Base-by-base conservation (phyloP, 2,113 vertebrate species). In the Raja brachyura region DNA sequence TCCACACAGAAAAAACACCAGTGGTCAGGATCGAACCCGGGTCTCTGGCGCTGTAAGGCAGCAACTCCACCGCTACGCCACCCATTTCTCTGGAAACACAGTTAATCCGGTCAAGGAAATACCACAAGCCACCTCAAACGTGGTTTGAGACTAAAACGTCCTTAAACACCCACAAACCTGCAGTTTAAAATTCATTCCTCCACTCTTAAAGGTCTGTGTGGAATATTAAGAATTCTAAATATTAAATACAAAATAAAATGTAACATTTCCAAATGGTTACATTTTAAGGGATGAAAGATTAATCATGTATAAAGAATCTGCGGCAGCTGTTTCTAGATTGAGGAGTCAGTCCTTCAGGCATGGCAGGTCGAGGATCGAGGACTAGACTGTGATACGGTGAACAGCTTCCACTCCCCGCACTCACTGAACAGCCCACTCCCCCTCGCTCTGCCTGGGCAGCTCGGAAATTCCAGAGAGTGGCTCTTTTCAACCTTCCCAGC, bases 231-330 rank as follows among this genome's bases (percentile, higher is more conserved):
- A n/a, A 88, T 63, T 63, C 56, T 16, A 54, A 56, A 63, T 63
- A 61, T 63, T 63, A 88, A 88, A 31, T 63, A 54, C 85, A 14
- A 14, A 88, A 63, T 63, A 28, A 88, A 88, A 88, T 59, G 61
- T 88, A 31, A 61, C 31, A 63, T 63, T 88, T 88, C 85, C 85
- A 88, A 61, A 63, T 20, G 56, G 63, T 88, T 88, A 63, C 54
- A 31, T 88, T 88, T 88, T 86, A 88, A 88, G 63, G 85, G 56
- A 63, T 88, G 85, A 88, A 63, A 88, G 63, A 31, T 63, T 88
- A 63, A 66, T 88, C 63, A 33, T 88, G n/a, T 88, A 25, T 5
- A 56, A 56, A 81, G 79, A 25, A 54, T 54, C 79, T 83, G 79
- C 79, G 39, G 22, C 48, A 83, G 79, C 48, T 83, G 20, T 0